phyloP scores from a whole-genome alignment of 1,140 invertebrate genomes.

The Pseudachorutes palmiensis region DNA sequence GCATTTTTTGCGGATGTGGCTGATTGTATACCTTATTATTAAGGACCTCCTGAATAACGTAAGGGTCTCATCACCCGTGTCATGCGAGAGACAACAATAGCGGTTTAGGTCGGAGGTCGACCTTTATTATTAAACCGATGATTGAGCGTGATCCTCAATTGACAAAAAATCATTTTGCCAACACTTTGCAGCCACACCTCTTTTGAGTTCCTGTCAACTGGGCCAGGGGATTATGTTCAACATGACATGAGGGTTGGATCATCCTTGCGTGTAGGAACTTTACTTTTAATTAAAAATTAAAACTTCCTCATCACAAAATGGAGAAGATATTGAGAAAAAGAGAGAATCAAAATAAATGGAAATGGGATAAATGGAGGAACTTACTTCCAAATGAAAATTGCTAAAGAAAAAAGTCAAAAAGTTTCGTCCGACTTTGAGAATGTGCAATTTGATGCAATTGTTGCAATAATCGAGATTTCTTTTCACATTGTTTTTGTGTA shows the following conservation, averaged over 20 bases:
- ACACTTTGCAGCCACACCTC: conserved; percentile 10
- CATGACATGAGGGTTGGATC: conserved; percentile 1
- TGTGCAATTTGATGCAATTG: neutral
- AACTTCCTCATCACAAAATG: neutral
- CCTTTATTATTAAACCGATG: no score
- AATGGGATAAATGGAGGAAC: neutral
- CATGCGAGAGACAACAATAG: no score
- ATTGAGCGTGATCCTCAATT: neutral
- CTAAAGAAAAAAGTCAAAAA: neutral
- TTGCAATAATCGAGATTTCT: neutral
- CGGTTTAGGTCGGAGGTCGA: neutral
- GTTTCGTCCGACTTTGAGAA: neutral
- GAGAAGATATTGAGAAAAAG: neutral
- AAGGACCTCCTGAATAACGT: neutral
- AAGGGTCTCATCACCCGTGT: neutral
- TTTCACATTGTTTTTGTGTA: neutral
- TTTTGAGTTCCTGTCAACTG: conserved; percentile 2
- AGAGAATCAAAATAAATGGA: neutral
- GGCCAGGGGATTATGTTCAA: neutral
- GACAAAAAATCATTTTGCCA: conserved; percentile 5
- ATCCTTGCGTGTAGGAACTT: neutral
- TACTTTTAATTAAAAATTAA: conserved; percentile 8
- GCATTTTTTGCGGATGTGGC: neutral
- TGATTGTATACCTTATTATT: neutral
- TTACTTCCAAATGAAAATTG: neutral